Percentiles rank a stretch among this genome's conserved stretches.
Evolutionary conservation across 2,888 invertebrate species (phyloP).

Genomic region (Erebia epiphron): DNA sequence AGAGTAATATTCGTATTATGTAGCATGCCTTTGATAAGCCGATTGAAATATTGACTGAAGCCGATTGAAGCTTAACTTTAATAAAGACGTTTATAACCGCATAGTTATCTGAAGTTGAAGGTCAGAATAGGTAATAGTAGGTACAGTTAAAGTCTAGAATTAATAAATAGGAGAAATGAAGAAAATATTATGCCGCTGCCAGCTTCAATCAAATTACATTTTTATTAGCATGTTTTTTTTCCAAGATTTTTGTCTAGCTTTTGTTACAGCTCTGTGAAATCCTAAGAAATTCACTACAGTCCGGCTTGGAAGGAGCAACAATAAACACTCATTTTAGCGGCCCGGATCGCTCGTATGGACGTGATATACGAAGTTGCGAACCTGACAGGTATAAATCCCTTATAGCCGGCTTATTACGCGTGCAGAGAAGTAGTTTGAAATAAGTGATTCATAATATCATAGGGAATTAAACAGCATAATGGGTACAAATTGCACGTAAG

Average conservation of each 20-base stretch:
- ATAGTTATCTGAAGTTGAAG: too few relatives aligned
- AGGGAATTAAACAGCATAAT: constrained; percentile 39
- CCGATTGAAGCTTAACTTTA: too few relatives aligned
- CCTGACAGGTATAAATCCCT: constrained; percentile 58
- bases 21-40: too few relatives aligned
- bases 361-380: constrained; percentile 69
- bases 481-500: constrained; percentile 32
- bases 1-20: too few relatives aligned
- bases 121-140: too few relatives aligned
- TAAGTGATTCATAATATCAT: constrained; percentile 40
- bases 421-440: constrained; percentile 49
- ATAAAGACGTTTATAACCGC: too few relatives aligned
- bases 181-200: too few relatives aligned
- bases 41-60: too few relatives aligned
- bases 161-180: too few relatives aligned
- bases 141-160: too few relatives aligned
- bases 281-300: constrained; percentile 49
- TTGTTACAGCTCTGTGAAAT: not conserved
- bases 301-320: constrained; percentile 65
- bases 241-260: not conserved
- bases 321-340: constrained; percentile 78
- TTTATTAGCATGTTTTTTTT: too few relatives aligned
- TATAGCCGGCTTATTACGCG: constrained; percentile 53
- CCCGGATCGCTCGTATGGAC: constrained; percentile 65
- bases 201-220: too few relatives aligned